Evolutionary conservation across 2,888 invertebrate species (phyloP).

Genomic region (Itoplectis maculator): DNA sequence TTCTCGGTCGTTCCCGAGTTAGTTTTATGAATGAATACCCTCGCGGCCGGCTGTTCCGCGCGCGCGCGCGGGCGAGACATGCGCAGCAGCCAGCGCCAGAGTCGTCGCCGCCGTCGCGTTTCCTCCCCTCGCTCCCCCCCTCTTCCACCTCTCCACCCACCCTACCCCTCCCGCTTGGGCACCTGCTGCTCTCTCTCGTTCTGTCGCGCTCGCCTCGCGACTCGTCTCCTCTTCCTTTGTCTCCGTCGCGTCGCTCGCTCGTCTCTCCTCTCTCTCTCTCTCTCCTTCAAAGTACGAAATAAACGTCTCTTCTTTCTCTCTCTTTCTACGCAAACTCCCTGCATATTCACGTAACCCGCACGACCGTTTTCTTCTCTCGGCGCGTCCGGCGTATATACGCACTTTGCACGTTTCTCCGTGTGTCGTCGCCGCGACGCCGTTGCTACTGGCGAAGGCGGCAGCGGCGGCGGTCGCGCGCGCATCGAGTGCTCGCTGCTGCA

Average conservation of each 20-base stretch:
- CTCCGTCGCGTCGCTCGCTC: not conserved
- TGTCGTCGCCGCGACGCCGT: not conserved
- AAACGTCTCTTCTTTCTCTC: not conserved
- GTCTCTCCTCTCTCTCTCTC: not conserved
- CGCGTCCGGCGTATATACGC: conserved; percentile 36
- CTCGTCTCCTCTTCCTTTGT: conserved; percentile 14
- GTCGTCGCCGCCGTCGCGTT: conserved; percentile 46
- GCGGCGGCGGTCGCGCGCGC: conserved; percentile 19
- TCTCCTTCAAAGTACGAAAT: not conserved
- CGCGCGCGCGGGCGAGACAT: too few relatives aligned
- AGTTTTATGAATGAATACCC: conserved; percentile 86
- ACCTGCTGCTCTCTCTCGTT: conserved; percentile 56
- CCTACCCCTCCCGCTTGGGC: conserved; percentile 25
- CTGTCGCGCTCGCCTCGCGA: conserved; percentile 8
- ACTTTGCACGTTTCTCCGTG: conserved; percentile 42
- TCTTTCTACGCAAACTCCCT: conserved; percentile 6
- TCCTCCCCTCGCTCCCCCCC: not conserved
- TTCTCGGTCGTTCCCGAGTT: conserved; percentile 75
- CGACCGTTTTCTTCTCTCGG: conserved; percentile 39
- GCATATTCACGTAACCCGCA: conserved; percentile 56
- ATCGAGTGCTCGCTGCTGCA: conserved; percentile 5
- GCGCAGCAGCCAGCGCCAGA: conserved; percentile 64
- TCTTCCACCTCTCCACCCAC: too few relatives aligned
- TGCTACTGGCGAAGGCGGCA: not conserved
- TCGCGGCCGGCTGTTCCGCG: conserved; percentile 75